Percentiles rank a stretch among this genome's conserved stretches.
Conservation (phyloP, 2,888 invertebrate species). For the Drosophila mettleri region DNA sequence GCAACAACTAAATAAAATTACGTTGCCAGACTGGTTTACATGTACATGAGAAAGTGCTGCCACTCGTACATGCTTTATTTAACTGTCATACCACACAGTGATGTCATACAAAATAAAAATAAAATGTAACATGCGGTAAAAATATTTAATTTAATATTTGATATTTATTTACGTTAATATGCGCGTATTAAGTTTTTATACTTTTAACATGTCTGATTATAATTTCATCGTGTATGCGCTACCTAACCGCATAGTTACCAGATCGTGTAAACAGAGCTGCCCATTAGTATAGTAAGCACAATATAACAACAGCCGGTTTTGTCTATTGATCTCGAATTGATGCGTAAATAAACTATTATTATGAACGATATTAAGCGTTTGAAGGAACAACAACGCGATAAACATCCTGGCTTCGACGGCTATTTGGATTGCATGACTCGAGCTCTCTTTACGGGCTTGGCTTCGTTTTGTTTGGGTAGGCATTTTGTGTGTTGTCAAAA, state of each 20-base stretch:
- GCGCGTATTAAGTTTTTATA: neutral
- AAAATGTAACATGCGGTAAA: fast-evolving
- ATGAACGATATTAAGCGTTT: constrained; percentile 85
- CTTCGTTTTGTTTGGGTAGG: constrained; percentile 85
- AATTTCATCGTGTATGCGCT: neutral
- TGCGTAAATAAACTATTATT: constrained; percentile 45
- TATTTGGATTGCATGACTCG: constrained; percentile 86
- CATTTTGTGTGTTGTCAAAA: constrained; percentile 8
- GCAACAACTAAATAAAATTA: constrained; percentile 27
- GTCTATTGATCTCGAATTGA: constrained; percentile 2
- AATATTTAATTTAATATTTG: too few relatives aligned
- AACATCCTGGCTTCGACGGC: constrained; percentile 85
- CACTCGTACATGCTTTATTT: constrained; percentile 4
- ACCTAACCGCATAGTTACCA: constrained; percentile 15
- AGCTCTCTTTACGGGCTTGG: constrained; percentile 84
- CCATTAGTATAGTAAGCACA: neutral
- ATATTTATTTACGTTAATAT: too few relatives aligned
- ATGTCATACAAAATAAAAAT: neutral
- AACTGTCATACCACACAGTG: too few relatives aligned
- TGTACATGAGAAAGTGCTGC: constrained; percentile 11
- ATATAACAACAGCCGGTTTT: constrained; percentile 19
- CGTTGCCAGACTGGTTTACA: constrained; percentile 31
- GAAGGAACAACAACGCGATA: constrained; percentile 84
- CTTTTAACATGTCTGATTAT: neutral
- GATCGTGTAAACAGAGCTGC: constrained; percentile 13